Percentiles rank a stretch among this genome's conserved stretches.
Evolutionary conservation across 2,113 vertebrate species (phyloP).

Genomic region (Nicator chloris): DNA sequence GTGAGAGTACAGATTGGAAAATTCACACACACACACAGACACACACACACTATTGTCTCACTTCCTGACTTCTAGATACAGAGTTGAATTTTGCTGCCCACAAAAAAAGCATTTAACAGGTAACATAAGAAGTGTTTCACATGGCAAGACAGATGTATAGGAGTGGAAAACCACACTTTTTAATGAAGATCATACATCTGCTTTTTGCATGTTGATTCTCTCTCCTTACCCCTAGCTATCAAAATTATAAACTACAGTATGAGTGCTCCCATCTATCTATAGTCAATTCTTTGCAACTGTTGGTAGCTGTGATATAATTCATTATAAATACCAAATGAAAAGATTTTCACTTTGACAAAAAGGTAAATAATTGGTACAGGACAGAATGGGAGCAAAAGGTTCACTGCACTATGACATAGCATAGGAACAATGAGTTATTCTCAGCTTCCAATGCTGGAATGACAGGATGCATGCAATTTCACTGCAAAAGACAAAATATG

Average conservation of each 20-base stretch:
- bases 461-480: neutral
- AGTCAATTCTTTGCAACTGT: neutral
- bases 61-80: neutral
- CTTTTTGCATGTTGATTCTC: neutral
- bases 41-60: neutral
- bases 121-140: neutral
- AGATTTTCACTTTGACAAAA: neutral
- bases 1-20: neutral
- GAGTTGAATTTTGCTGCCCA: neutral
- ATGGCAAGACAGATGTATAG: neutral
- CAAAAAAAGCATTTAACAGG: neutral
- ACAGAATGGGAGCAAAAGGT: neutral
- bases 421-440: neutral
- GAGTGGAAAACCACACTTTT: neutral
- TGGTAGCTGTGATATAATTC: neutral
- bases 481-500: neutral
- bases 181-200: rapidly evolving
- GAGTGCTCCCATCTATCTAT: neutral
- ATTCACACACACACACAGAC: too few relatives aligned
- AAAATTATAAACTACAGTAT: neutral
- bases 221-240: neutral
- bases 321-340: neutral
- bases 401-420: neutral
- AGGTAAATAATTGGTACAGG: neutral
- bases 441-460: neutral